These are phyloP conservation scores for Ypsolopha sequella DNA, from an alignment of 2,888 invertebrate species.

Conservation along the genomic window DNA sequence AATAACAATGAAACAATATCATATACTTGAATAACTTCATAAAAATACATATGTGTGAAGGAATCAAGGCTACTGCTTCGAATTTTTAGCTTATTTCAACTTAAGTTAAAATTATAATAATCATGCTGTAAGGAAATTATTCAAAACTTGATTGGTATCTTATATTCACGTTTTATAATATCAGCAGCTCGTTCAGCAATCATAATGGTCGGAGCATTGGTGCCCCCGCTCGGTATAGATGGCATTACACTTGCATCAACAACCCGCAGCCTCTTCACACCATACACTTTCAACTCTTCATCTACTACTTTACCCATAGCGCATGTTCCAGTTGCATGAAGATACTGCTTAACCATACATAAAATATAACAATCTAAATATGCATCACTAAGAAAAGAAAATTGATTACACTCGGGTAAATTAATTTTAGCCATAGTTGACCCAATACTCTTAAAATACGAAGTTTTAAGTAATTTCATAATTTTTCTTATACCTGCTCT, in stretches of 20 bases:
- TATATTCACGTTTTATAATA: not conserved
- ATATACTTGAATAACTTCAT: no score
- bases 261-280: not conserved
- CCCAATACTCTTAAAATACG: constrained; percentile 42
- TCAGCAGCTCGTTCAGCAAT: constrained; percentile 5
- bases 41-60: no score
- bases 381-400: constrained; percentile 55
- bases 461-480: constrained; percentile 29
- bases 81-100: no score
- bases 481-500: not conserved
- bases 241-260: constrained; percentile 5
- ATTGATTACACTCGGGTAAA: constrained; percentile 50
- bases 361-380: constrained; percentile 72
- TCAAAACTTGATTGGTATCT: no score
- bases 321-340: not conserved
- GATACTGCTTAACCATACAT: not conserved
- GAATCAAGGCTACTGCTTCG: no score
- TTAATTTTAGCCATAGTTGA: constrained; percentile 40
- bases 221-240: not conserved
- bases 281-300: not conserved
- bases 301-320: constrained; percentile 6
- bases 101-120: no score
- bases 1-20: no score
- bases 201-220: constrained; percentile 3
- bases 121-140: no score